These are phyloP conservation scores for Aegypius monachus DNA, from an alignment of 2,113 vertebrate species.

Conservation along the genomic window DNA sequence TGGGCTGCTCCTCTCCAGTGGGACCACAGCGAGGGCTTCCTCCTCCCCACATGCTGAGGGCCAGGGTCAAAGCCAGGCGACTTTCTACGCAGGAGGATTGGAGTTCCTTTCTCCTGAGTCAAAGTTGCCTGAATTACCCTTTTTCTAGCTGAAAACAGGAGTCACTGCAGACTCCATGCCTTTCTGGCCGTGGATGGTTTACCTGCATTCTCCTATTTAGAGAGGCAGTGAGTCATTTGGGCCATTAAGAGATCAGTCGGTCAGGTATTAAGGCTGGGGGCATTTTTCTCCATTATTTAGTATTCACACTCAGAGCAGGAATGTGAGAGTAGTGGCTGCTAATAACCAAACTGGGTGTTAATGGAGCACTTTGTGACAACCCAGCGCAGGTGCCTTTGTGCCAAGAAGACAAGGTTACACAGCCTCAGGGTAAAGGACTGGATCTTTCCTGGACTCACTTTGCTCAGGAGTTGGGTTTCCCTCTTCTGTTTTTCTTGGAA, in stretches of 20 bases:
- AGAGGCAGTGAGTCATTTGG: slow-evolving; percentile 73
- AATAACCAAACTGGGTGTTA: slow-evolving; percentile 68
- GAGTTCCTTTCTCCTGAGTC: background rate
- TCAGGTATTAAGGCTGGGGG: slow-evolving; percentile 79
- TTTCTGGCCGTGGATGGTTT: slow-evolving; percentile 60
- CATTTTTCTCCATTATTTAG: slow-evolving; percentile 52
- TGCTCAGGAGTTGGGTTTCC: background rate
- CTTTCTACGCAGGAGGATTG: background rate
- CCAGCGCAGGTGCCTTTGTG: slow-evolving; percentile 71
- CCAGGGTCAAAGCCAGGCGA: background rate
- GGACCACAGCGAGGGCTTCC: background rate
- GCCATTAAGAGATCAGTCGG: slow-evolving; percentile 66
- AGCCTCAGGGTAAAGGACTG: background rate
- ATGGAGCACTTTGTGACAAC: slow-evolving; percentile 57
- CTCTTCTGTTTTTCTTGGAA: background rate
- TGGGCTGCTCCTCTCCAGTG: background rate
- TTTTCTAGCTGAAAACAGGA: background rate
- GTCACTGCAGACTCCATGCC: background rate
- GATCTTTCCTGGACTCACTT: background rate
- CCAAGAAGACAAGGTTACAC: slow-evolving; percentile 67
- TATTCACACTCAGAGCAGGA: slow-evolving; percentile 67
- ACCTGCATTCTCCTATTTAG: slow-evolving; percentile 37
- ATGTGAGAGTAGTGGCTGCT: slow-evolving; percentile 65
- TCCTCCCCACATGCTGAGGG: background rate
- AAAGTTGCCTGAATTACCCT: background rate